Base-by-base conservation (phyloP, 2,888 invertebrate species). In the Tipula unca region DNA sequence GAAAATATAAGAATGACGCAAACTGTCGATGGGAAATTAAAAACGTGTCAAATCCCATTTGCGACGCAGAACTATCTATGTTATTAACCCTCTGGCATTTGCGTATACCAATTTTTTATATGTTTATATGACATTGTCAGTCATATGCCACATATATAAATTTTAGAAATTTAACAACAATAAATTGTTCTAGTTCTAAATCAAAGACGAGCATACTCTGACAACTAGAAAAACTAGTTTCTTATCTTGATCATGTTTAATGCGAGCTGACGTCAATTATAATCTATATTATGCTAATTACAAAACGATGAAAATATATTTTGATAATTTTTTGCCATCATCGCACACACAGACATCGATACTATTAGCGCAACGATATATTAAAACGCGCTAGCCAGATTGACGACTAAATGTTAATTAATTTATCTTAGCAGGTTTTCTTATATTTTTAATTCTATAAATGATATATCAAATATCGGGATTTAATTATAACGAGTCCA, bases 351-450 rank as follows among this genome's bases (percentile, higher is more conserved):
- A 69, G 69, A 69, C 69, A 69, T 69, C 10, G 20, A 69, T 69
- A 25, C 69, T 69, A 69, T 25, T 69, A 69, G 69, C n/a, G n/a
- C 69, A 69, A 25, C 69, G 8, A 69, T 69, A 69, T 20, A 8
- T 69, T 69, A 25, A 25, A 69, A 69, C 25, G 25, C 10, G 69
- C 69, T 69, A 69, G 69, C 69, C 69, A 69, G 69, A 69, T 20
- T 69, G 69, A 69, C 69, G 69, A 69, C 69, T 69, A 69, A 69
- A 69, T 69, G 69, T 69, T 69, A 69, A 69, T 69, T 69, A 69
- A 69, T 69, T 69, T 69, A 54, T 54, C 48, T 54, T 54, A 54
- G 69, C 69, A 69, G 69, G 20, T 69, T 20, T 69, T 20, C 1
- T 69, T 69, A 1, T 69, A 2, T 69, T 25, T 25, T 69, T 69